Evolutionary conservation across 2,113 vertebrate species (phyloP), one percentile per base, ranked within the genome.

Genomic region (Chloropsis hardwickii): DNA sequence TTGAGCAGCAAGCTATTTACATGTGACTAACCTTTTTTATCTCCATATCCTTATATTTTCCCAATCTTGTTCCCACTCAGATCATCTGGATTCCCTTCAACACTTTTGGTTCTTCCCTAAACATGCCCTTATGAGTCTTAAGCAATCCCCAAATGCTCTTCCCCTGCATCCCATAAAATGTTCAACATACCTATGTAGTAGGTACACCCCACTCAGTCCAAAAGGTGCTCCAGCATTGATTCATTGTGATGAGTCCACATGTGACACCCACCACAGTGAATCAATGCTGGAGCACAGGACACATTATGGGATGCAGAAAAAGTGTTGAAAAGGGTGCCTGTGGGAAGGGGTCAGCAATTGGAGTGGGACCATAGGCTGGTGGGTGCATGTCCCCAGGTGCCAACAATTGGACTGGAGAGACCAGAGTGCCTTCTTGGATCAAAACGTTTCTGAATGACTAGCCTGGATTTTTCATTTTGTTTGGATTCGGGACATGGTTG

Each of bases 311-410:
- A 47, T 67, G 24, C 21, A 40, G 17, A 45, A 45, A 39, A 69
- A 54, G 19, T 20, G 27, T 33, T 28, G 10, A 28, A 44, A 51
- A 33, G 14, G 4, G 6, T 42, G 8, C 8, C 11, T 15, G 9
- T 39, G 35, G 9, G 13, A 40, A 6, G 5, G 15, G 1, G 9
- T 65, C n/a, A 85, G 44, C 24, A 35, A 10, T 12, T 42, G 14
- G 31, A 0, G 0, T 25, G 13, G 44, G 50, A 37, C 23, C 19
- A 31, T 17, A 47, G 29, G 12, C 10, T 2, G 2, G 13, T 44
- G 25, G 8, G 11, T 44, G 5, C 20, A 17, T 11, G 8, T 81
- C 39, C 31, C 48, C 21, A 7, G 14, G 7, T 72, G 33, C 17
- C 47, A 62, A 44, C 8, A 54, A 8, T 11, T 29, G 74, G 16